Percentiles rank a stretch among this genome's conserved stretches.
These are phyloP conservation scores for Syrista parreyssii DNA, from an alignment of 2,888 invertebrate species.

Conservation along the genomic window DNA sequence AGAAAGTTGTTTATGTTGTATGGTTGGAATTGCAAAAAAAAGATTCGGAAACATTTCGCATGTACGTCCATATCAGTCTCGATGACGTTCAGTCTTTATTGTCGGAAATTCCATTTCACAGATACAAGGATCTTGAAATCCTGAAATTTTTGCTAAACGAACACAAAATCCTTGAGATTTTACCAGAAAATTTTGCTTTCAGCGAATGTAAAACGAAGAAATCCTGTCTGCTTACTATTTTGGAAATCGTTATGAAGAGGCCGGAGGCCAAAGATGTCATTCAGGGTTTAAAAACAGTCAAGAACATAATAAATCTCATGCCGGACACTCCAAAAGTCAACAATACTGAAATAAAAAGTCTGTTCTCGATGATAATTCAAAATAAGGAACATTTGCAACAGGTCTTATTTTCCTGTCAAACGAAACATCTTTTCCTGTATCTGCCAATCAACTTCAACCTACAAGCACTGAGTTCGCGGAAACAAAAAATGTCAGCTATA, in stretches of 20 bases:
- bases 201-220: constrained; percentile 20
- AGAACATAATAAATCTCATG: constrained; percentile 16
- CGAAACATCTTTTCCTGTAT: constrained; percentile 2
- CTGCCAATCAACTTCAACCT: constrained; percentile 21
- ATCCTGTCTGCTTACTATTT: constrained; percentile 9
- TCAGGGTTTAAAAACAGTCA: constrained; percentile 2
- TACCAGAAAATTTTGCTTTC: constrained; percentile 16
- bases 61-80: no score
- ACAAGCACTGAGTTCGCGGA: no score
- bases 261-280: not conserved
- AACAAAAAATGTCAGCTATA: no score
- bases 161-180: constrained; percentile 9
- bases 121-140: no score
- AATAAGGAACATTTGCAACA: not conserved
- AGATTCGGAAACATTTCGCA: no score
- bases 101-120: no score
- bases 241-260: constrained; percentile 8
- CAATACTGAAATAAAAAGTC: constrained; percentile 15
- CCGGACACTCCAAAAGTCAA: constrained; percentile 16
- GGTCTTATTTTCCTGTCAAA: constrained; percentile 2
- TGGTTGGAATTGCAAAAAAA: no score
- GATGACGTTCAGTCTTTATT: no score
- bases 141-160: not conserved
- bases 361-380: constrained; percentile 14
- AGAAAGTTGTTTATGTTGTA: no score